Conservation (phyloP, 2,113 vertebrate species). For the Hypanus sabinus region DNA sequence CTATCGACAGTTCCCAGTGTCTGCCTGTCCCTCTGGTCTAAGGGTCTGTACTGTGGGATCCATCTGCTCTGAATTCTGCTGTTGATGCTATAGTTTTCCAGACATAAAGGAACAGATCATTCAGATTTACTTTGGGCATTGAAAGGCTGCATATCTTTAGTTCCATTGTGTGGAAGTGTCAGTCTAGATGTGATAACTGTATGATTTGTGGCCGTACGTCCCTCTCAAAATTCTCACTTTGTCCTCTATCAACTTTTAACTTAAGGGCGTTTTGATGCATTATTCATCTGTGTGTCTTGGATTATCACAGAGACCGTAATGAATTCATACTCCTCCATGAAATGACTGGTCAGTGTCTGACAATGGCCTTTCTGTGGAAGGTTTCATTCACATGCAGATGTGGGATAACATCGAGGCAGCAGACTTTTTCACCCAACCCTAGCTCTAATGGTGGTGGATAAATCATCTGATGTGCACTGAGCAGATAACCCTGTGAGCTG, state of each 20-base stretch:
- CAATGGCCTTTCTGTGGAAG: conserved; percentile 53
- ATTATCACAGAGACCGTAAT: background rate
- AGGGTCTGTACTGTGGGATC: too few relatives aligned
- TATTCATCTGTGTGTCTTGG: conserved; percentile 49
- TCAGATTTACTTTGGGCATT: conserved; percentile 62
- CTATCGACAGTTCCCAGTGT: background rate
- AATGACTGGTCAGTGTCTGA: conserved; percentile 47
- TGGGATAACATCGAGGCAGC: conserved; percentile 18
- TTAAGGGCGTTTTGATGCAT: conserved; percentile 45
- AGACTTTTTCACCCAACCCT: conserved; percentile 44
- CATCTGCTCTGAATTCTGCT: background rate
- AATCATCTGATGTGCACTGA: background rate
- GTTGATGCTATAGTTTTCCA: background rate
- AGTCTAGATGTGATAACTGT: conserved; percentile 51
- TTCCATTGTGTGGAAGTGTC: conserved; percentile 52
- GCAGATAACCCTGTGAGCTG: conserved; percentile 37
- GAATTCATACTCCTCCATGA: conserved; percentile 43
- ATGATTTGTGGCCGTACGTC: conserved; percentile 45
- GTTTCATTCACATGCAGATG: conserved; percentile 57
- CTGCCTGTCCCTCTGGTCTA: background rate
- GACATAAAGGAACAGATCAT: conserved; percentile 40
- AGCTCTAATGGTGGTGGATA: conserved; percentile 43
- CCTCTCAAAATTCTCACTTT: conserved; percentile 45
- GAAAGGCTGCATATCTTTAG: conserved; percentile 51
- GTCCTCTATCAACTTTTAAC: conserved; percentile 44